These are phyloP conservation scores for Ditylenchus weischeri DNA, from an alignment of 2,888 invertebrate genomes.

Conservation along the genomic window DNA sequence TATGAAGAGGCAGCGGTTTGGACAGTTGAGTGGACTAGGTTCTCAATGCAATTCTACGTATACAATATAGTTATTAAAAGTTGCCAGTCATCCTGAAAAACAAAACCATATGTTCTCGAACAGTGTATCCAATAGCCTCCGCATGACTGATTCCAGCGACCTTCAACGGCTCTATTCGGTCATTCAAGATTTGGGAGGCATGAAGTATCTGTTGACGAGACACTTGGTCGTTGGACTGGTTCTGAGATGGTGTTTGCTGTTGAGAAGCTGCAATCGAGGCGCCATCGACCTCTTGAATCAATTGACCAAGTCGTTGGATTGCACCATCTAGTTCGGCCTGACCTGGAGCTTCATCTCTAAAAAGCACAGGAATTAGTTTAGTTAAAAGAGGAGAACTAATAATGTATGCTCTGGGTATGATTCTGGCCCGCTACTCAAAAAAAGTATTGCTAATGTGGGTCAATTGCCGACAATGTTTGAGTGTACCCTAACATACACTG, in stretches of 20 bases:
- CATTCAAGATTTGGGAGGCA: constrained; percentile 76
- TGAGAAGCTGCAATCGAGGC: constrained; percentile 83
- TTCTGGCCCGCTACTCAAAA: too few species aligned
- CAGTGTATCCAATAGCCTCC: constrained; percentile 85
- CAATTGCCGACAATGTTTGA: too few species aligned
- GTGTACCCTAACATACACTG: too few species aligned
- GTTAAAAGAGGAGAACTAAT: too few species aligned
- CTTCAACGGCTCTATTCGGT: constrained; percentile 79
- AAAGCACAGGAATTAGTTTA: too few species aligned
- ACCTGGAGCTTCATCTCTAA: constrained; percentile 90
- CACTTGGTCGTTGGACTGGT: constrained; percentile 42
- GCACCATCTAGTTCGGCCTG: constrained; percentile 80
- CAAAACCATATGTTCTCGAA: constrained; percentile 58
- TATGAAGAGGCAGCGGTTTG: constrained; percentile 63
- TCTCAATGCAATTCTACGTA: constrained; percentile 68
- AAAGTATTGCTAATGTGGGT: too few species aligned
- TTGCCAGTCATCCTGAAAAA: neutral
- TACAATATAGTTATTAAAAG: neutral
- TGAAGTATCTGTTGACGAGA: constrained; percentile 75
- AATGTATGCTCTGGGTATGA: too few species aligned
- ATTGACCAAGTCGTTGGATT: constrained; percentile 73
- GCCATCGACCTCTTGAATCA: constrained; percentile 75
- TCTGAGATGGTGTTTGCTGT: constrained; percentile 65
- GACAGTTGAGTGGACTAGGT: constrained; percentile 77
- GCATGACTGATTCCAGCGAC: constrained; percentile 80